phyloP scores from a whole-genome alignment of 2,113 vertebrate genomes.

The Scophthalmus maximus region DNA sequence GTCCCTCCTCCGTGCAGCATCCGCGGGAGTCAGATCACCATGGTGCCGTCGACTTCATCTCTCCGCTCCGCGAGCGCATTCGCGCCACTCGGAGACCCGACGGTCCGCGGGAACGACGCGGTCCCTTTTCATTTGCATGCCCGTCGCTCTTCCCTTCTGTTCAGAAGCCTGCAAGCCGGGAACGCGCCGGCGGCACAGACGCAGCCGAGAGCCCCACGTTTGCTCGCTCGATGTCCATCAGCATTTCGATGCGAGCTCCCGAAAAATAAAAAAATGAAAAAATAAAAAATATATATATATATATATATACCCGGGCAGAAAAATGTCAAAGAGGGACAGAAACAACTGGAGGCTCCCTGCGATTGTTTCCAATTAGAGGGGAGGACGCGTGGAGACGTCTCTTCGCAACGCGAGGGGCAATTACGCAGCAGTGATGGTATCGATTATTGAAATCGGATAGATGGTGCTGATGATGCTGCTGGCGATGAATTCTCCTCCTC shows the following conservation, averaged over 20 bases:
- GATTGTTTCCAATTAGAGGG: constrained; percentile 15
- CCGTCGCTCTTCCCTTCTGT: no score
- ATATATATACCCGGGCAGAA: no score
- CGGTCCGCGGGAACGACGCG: no score
- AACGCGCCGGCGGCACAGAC: no score
- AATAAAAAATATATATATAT: constrained; percentile 18
- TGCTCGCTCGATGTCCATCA: constrained; percentile 70
- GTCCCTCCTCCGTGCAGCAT: constrained; percentile 70
- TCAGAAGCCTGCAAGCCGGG: no score
- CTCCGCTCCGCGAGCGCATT: not conserved
- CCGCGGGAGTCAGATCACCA: constrained; percentile 67
- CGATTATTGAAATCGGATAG: constrained; percentile 64
- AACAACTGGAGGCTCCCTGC: no score
- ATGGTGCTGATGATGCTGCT: constrained; percentile 64
- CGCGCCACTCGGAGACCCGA: no score
- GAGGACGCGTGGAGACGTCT: constrained; percentile 44
- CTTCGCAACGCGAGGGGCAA: constrained; percentile 53
- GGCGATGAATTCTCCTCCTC: constrained; percentile 74
- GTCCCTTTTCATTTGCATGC: no score
- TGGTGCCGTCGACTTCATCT: constrained; percentile 32
- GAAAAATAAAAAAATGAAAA: not conserved
- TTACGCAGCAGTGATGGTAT: constrained; percentile 51
- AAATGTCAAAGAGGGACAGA: constrained; percentile 27
- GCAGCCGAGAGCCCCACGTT: constrained; percentile 45
- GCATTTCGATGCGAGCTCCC: constrained; percentile 38